Conservation (phyloP, 2,797 vertebrate species). For the Pseudochirops cupreus region DNA sequence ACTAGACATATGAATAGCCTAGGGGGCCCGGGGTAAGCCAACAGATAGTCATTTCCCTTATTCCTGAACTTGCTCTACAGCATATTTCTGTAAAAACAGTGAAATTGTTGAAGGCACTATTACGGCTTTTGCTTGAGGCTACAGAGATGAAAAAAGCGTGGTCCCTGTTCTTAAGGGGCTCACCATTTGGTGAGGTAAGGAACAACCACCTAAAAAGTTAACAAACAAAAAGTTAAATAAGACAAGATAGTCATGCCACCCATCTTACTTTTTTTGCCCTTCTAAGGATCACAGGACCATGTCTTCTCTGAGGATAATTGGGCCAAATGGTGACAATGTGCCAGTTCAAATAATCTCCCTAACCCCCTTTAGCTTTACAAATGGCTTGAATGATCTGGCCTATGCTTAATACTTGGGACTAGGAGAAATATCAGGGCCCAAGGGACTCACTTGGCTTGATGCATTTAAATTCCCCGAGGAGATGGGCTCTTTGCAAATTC, state of each 20-base stretch:
- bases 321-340: background rate
- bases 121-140: background rate
- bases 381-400: background rate
- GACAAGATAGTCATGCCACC: background rate
- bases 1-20: background rate
- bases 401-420: background rate
- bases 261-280: background rate
- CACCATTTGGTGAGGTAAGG: background rate
- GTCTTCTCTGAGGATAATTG: background rate
- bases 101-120: background rate
- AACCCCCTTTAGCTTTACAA: background rate
- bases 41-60: background rate
- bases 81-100: background rate
- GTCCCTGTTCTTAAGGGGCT: background rate
- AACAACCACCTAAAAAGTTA: background rate
- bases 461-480: background rate
- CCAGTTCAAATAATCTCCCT: background rate
- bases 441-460: background rate
- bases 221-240: background rate
- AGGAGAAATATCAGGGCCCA: background rate
- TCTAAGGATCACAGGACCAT: background rate
- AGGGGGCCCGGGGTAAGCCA: background rate
- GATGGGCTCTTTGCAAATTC: background rate
- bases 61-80: background rate
- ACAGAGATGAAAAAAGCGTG: background rate